Evolutionary conservation across 2,888 invertebrate species (phyloP).

Genomic region (Salticus scenicus): DNA sequence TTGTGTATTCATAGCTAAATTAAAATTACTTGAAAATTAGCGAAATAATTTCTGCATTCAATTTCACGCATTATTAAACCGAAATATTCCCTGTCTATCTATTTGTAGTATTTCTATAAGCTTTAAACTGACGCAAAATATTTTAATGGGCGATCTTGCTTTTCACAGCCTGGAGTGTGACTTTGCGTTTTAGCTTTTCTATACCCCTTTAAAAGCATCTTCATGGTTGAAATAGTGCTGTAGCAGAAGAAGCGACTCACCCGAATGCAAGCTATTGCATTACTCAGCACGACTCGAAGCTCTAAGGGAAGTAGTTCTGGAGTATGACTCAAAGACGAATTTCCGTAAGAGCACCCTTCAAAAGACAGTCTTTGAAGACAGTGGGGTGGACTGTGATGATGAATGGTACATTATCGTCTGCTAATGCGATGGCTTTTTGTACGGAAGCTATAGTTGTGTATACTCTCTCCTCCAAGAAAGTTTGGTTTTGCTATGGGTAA

Average conservation of each 20-base stretch:
- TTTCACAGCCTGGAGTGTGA: not conserved
- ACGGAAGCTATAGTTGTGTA: not conserved
- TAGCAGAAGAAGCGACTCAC: not conserved
- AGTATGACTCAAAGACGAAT: slow-evolving; percentile 14
- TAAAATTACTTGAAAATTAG: too few relatives aligned
- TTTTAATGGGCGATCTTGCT: slow-evolving; percentile 3
- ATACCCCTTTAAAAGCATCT: not conserved
- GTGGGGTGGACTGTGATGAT: slow-evolving; percentile 24
- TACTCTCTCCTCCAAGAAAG: not conserved
- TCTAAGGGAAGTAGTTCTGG: not conserved
- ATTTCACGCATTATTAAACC: too few relatives aligned
- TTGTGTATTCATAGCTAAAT: too few relatives aligned
- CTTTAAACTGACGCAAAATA: not conserved
- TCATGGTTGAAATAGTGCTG: not conserved
- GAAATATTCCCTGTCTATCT: too few relatives aligned
- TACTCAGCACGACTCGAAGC: slow-evolving; percentile 1
- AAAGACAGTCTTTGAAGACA: slow-evolving; percentile 67
- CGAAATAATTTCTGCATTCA: too few relatives aligned
- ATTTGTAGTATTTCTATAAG: too few relatives aligned
- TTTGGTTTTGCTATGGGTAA: not conserved
- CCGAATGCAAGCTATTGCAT: not conserved
- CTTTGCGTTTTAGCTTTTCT: not conserved
- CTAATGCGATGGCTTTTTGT: not conserved
- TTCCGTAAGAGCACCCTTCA: slow-evolving; percentile 12
- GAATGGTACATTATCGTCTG: slow-evolving; percentile 27